Evolutionary conservation across 2,797 vertebrate species (phyloP), one percentile per base, ranked within the genome.

Genomic region (Neosilurus mollespiculum): DNA sequence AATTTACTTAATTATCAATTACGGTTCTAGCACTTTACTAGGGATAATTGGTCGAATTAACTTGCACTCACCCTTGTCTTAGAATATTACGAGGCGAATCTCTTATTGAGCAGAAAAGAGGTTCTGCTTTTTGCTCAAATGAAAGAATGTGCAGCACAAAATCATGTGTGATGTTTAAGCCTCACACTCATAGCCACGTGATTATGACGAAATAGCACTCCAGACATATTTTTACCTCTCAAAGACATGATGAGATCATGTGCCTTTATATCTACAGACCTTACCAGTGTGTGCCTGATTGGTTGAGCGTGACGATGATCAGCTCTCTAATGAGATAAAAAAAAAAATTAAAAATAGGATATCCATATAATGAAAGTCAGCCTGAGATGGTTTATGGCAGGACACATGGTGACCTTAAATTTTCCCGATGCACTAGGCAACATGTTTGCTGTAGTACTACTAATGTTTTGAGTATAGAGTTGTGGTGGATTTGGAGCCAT

Each of bases 1-100:
- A 87, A 85, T 86, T 87, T 81, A 78, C 81, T 70, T 86, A 86
- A 87, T 86, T 84, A 86, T 84, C 75, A 84, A 84, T 84, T 83
- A 84, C 61, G 73, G 58, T 78, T 83, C 15, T 59, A 58, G 15
- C 54, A 62, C 78, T 85, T 85, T 86, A 84, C 87, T 83, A 84
- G 69, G 82, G 83, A 83, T 84, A 81, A 88, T 80, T 79, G 83
- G 83, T 73, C 78, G 80, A 88, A 86, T 87, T 85, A 83, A 85
- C 83, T 79, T 51, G 65, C 81, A 73, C 64, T 71, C 80, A 71
- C 81, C 67, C 79, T 53, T 82, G 76, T 81, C 72, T 85, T 81
- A 65, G 72, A 84, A 80, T 86, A 86, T 86, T 77, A 89, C 67
- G 71, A 78, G 64, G n/a, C 24, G 51, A 81, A 83, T 82, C 80